Evolutionary conservation across 2,888 invertebrate species (phyloP), one percentile per base, ranked within the genome.

Genomic region (Yponomeuta plumbellus): DNA sequence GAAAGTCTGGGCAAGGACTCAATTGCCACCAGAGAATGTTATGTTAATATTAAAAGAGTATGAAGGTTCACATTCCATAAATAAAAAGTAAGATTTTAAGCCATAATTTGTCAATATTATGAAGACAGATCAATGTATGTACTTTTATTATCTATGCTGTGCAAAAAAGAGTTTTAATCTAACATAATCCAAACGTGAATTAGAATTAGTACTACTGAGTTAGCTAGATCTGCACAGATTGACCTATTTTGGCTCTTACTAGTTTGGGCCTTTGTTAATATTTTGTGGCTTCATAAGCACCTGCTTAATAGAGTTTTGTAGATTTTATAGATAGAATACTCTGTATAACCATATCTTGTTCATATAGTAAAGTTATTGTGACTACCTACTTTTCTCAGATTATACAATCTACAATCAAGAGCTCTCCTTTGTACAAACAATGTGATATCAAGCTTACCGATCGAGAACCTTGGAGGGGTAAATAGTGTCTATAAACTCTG

Each of bases 371-470:
- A n/a, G n/a, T n/a, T 17, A 52, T 52, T 17, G 3, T 52, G 4
- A 52, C 44, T 17, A 17, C 17, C 5, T 13, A 17, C 17, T 17
- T 1, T 61, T 87, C 88, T 71, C 76, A 93, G 93, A 73, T 76
- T 92, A 20, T 80, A 88, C 61, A 92, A 86, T 64, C 78, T 95
- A 59, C 93, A 94, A 74, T 92, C 93, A n/a, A 88, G 94, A 73
- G 93, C 94, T 1, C 83, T 95, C 61, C 82, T 95, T 20, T 95
- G 95, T 73, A 78, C 94, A 65, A 95, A 94, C 81, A 96, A 96
- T 80, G 86, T 96, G 73, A 85, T 95, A 64, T 92, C 93, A 23
- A 88, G 89, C 64, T 79, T 95, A 66, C 93, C 93, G 52, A 82
- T 93, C 2, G 93, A 94, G 57, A 92, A 92, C 71, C 83, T 96